Evolutionary conservation across 1,140 invertebrate genomes (phyloP), one percentile per base, ranked within the genome.

Genomic region (Pinna nobilis): DNA sequence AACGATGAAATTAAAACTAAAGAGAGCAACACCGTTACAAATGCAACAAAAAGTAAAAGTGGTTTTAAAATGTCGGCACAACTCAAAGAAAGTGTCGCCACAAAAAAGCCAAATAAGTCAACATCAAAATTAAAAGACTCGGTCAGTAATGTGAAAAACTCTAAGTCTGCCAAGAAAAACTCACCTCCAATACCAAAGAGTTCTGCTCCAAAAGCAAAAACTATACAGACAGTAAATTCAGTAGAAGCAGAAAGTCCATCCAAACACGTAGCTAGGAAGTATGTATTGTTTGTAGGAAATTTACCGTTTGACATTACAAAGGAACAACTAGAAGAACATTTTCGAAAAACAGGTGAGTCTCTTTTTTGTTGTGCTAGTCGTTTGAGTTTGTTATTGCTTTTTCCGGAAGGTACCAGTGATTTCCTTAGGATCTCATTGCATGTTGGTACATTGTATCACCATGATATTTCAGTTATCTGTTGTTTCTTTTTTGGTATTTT

Each of bases 201-300:
- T 15, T 9, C 35, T 20, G n/a, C n/a, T n/a, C n/a, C n/a, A n/a
- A n/a, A n/a, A n/a, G n/a, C n/a, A n/a, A n/a, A n/a, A n/a, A n/a
- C n/a, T n/a, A 25, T 25, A 11, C 20, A 30, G 25, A 49, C 32
- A 0, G 49, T 23, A 28, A 37, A 49, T 25, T 1, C 18, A 51
- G 39, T n/a, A 37, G 59, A 7, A 61, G 20, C 20, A 32, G 37
- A 18, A n/a, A 59, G 53, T 44, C 66, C 44, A n/a, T 59, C 28
- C 13, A 76, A 73, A 69, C 72, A 71, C 20, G 47, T 76, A 23
- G 65, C 70, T 37, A 65, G 76, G 23, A 72, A 76, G 25, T 85
- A 85, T 71, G 79, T 85, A 5, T 44, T 85, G 11, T 85, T 85
- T 76, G 77, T 86, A 39, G 83, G 83, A 3, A 86, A 86, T 71